Evolutionary conservation across 2,113 vertebrate genomes (phyloP).

Genomic region (Dolichallabes microphthalmus): DNA sequence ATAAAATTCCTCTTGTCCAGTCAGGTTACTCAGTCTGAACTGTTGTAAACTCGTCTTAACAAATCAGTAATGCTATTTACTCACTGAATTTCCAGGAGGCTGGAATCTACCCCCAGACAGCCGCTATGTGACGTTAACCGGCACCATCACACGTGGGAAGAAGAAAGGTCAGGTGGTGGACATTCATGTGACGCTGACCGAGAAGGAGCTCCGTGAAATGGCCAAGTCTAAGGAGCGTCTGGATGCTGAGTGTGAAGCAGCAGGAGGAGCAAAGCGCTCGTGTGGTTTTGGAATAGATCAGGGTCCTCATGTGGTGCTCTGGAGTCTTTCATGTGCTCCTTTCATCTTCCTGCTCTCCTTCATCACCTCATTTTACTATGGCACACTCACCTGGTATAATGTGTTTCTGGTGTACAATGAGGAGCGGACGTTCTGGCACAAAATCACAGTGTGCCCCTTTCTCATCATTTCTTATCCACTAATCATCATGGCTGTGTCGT

Average conservation of each 20-base stretch:
- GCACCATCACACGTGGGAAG: conserved; percentile 96
- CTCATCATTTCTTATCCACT: conserved; percentile 94
- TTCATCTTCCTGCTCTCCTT: conserved; percentile 91
- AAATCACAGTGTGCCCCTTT: conserved; percentile 92
- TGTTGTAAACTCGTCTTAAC: background rate
- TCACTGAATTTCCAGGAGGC: conserved; percentile 58
- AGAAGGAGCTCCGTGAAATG: conserved; percentile 90
- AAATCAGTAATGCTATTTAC: background rate
- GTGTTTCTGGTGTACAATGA: conserved; percentile 98
- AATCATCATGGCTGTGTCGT: conserved; percentile 89
- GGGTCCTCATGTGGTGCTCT: conserved; percentile 90
- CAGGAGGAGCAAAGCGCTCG: conserved; percentile 67
- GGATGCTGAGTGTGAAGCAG: conserved; percentile 72
- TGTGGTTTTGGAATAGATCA: conserved; percentile 80
- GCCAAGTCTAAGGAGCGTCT: conserved; percentile 84
- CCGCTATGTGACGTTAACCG: conserved; percentile 94
- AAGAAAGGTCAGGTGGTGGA: conserved; percentile 99
- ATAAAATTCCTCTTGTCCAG: too few relatives aligned
- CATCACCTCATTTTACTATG: conserved; percentile 95
- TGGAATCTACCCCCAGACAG: conserved; percentile 89
- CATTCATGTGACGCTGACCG: conserved; percentile 91
- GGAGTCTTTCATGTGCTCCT: conserved; percentile 92
- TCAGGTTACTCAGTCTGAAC: too few relatives aligned
- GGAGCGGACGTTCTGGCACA: conserved; percentile 99
- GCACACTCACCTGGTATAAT: conserved; percentile 98